Evolutionary conservation across 2,888 invertebrate genomes (phyloP), one percentile per base, ranked within the genome.

Genomic region (Stenchaetothrips biformis): DNA sequence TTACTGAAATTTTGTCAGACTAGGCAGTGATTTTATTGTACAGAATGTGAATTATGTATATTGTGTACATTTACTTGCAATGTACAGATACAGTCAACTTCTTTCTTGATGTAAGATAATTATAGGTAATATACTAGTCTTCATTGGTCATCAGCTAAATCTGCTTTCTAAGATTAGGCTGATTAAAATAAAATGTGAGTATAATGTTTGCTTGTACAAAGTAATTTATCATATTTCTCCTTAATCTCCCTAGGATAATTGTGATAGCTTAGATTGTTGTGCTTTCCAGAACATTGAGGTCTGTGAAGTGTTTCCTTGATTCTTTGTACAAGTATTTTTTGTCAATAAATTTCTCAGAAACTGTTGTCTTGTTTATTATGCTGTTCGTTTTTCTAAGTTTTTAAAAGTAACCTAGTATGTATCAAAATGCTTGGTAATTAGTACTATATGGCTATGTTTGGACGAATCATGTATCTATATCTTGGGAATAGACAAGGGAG

Each of bases 261-360:
- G 67, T 74, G 67, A 74, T 74, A 74, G 67, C 67, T 25, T 74
- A 74, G 67, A 74, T 74, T 74, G 67, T 74, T 74, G 25, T 25
- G 25, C 21, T 74, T 74, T 21, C 11, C 21, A 21, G 11, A 25
- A 74, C 67, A 74, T 25, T 11, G 25, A 74, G 67, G 67, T 74
- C 25, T 74, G 67, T 21, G 25, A 74, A 74, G 67, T 25, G 67
- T 74, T n/a, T 25, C 25, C 25, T 11, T 21, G 7, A 21, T 25
- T 7, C 11, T 74, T 21, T 74, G 25, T 11, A 74, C 21, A 25
- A 74, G 25, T 74, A 74, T 25, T 74, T 74, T 25, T 74, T 74
- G 25, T 74, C 67, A 25, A 25, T 74, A 21, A 74, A 74, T 74
- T 25, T 25, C 21, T 74, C 21, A 25, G 37, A 21, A 25, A 11